Evolutionary conservation across 2,113 vertebrate species (phyloP), one percentile per base, ranked within the genome.

Genomic region (Tylochromis polylepis): DNA sequence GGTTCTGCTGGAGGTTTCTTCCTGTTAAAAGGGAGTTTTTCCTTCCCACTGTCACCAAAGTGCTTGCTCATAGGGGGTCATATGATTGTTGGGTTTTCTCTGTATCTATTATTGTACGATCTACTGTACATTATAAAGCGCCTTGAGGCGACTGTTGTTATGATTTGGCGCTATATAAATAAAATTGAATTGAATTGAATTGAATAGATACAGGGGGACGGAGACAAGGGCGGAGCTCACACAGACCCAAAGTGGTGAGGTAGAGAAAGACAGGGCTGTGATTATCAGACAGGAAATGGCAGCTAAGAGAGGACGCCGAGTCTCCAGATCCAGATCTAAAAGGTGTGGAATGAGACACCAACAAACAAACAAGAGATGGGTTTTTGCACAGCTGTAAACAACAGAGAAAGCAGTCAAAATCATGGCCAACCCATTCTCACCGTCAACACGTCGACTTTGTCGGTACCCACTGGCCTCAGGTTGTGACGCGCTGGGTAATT

Each of bases 281-380:
- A 72, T 3, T 72, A 0, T 46, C 65, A 70, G 0, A 72, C 38
- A 72, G 16, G 8, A 72, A 72, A 72, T 11, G 0, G 41, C 14
- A 3, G 8, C 15, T 46, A 46, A 46, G 22, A 72, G 67, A 27
- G 24, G 41, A 29, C n/a, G 10, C 20, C 0, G 8, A 27, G 1
- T 46, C 12, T 72, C 41, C 36, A 67, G 41, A 46, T 2, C 8
- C 38, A 72, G 16, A 72, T 72, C 41, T 11, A 18, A 27, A 49
- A 72, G 41, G 41, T 75, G 41, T 49, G 43, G 0, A 72, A 16
- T 72, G 65, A 72, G 65, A 7, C 41, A 29, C 16, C 65, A 70
- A 49, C 41, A 18, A 75, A 49, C 5, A 0, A 72, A 72, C 67
- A 49, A 27, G 67, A 75, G 24, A 18, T 8, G 16, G 14, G 5